Conservation (phyloP, 2,888 invertebrate genomes). For the Stratiomys singularior region DNA sequence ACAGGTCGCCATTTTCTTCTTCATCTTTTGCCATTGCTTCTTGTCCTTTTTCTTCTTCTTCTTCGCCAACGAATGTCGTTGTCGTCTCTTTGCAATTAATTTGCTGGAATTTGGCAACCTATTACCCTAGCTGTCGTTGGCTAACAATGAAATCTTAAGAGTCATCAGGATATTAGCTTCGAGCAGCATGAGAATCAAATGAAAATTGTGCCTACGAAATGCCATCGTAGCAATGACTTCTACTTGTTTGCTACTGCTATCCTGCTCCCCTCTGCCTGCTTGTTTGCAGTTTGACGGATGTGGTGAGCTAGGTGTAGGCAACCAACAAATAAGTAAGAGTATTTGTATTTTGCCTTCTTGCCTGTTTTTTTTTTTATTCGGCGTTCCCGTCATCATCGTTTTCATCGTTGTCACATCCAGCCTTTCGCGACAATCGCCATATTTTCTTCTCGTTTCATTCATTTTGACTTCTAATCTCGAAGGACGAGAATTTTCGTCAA, state of each 20-base stretch:
- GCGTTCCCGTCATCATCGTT: neutral
- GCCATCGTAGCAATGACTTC: slow-evolving; percentile 4
- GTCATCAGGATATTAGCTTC: slow-evolving; percentile 46
- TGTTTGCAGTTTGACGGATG: neutral
- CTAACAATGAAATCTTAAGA: slow-evolving; percentile 46
- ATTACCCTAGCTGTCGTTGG: slow-evolving; percentile 42
- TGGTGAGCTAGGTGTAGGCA: neutral
- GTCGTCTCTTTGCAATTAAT: slow-evolving; percentile 43
- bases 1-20: slow-evolving; percentile 45
- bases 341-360: slow-evolving; percentile 10
- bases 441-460: slow-evolving; percentile 4
- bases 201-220: slow-evolving; percentile 32
- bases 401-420: neutral
- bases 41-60: slow-evolving; percentile 24
- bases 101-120: slow-evolving; percentile 46
- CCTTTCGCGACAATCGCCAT: neutral
- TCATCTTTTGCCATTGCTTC: neutral
- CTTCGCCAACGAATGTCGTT: neutral
- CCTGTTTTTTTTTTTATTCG: neutral
- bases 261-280: no score
- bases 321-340: no score
- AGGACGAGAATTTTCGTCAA: slow-evolving; percentile 29
- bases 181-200: slow-evolving; percentile 46
- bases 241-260: neutral
- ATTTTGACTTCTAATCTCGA: slow-evolving; percentile 24